Base-by-base conservation (phyloP, 2,113 vertebrate species). In the Cygnus buccinator region DNA sequence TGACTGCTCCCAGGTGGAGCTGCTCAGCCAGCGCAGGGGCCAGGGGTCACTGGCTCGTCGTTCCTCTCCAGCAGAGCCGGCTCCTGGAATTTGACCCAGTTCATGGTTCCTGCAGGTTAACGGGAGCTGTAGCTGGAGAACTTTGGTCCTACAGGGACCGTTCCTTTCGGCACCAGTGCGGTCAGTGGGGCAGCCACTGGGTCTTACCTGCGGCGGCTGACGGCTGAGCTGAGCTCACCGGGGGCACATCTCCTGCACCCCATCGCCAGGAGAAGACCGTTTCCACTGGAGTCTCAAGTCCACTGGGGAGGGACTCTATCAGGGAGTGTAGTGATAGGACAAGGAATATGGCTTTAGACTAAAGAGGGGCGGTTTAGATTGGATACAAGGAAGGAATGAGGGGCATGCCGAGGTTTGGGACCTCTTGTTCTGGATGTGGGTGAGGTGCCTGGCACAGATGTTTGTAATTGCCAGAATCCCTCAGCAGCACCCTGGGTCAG, bases 241-340 rank as follows among this genome's bases (percentile, higher is more conserved):
- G 22, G 43, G 31, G 11, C 43, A 35, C 0, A 0, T 48, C 29
- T 52, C n/a, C 54, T 73, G 26, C 2, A 2, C 50, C 39, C 2
- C 0, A 33, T 66, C 66, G 8, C 22, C 37, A 58, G 57, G 16
- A 68, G 43, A 18, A 31, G 48, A 52, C 80, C 13, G 1, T n/a
- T 61, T 35, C 17, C 52, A 19, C 20, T 25, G 46, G 33, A 29
- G 3, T 54, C 83, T 82, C 35, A 9, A 23, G 92, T 48, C 48
- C 62, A 44, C 43, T 17, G 39, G 39, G 39, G 39, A 39, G 39
- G 39, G 39, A 39, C 43, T 44, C 17, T 13, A 15, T 43, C 43
- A 43, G 43, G 43, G 43, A 17, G 16, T 44, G 43, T 44, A 3
- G 43, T 6, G 43, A 18, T 7, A 44, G 43, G 43, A 44, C 15